Evolutionary conservation across 1,140 invertebrate species (phyloP).

Genomic region (Drosophila suzukii): DNA sequence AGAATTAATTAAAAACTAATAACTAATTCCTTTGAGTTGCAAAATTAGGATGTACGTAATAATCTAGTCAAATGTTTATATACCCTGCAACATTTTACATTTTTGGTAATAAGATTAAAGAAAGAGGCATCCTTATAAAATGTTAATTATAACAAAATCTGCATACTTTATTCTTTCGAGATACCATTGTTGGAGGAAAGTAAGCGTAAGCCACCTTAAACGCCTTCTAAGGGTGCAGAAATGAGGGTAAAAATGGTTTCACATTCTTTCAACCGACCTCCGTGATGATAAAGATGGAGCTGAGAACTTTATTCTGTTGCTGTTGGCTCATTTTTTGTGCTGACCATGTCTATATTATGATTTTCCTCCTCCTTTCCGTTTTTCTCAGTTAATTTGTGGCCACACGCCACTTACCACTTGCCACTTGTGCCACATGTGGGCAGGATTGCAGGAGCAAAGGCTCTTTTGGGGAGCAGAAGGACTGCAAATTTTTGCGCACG

Average conservation of each 20-base stretch:
- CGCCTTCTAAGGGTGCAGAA: neutral
- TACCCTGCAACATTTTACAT: too few species aligned
- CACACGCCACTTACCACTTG: conserved; percentile 60
- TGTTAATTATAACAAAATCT: too few species aligned
- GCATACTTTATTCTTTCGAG: neutral
- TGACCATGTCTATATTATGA: conserved; percentile 79
- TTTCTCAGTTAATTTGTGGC: conserved; percentile 70
- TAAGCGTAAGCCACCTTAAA: neutral
- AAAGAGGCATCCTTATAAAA: neutral
- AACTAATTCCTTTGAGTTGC: too few species aligned
- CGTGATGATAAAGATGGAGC: conserved; percentile 22
- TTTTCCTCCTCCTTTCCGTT: conserved; percentile 37
- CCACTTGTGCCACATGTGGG: conserved; percentile 54
- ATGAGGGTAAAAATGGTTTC: neutral
- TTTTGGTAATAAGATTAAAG: too few species aligned
- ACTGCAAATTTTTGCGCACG: conserved; percentile 79
- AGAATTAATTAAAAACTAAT: too few species aligned
- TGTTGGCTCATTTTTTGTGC: conserved; percentile 64
- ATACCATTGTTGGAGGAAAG: neutral
- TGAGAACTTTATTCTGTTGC: conserved; percentile 47
- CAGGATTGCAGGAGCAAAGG: conserved; percentile 16
- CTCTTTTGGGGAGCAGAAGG: conserved; percentile 28
- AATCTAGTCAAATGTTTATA: too few species aligned
- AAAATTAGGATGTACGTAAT: too few species aligned
- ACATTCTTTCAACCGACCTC: neutral